Conservation (phyloP, 2,888 invertebrate genomes). For the Tipula confusa region DNA sequence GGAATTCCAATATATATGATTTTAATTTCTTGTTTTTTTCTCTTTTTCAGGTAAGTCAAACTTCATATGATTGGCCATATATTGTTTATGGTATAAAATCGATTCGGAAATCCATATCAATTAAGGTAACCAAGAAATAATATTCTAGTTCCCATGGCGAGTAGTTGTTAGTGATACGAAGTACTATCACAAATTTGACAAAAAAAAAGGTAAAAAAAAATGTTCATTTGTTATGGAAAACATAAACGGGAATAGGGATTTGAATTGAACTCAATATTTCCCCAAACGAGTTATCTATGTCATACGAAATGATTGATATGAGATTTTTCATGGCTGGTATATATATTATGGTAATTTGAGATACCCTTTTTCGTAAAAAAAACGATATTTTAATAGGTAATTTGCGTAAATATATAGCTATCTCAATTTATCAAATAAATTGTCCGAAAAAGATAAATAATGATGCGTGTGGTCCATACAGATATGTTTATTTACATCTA, state of each 20-base stretch:
- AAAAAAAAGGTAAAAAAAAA: neutral
- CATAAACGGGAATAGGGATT: neutral
- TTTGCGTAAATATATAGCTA: neutral
- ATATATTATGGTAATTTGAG: neutral
- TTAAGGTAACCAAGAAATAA: neutral
- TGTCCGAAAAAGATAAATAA: neutral
- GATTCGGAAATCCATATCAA: neutral
- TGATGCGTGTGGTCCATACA: neutral
- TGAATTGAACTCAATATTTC: neutral
- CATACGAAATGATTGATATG: neutral
- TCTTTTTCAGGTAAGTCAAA: neutral
- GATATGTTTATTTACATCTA: too few species aligned
- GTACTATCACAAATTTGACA: neutral
- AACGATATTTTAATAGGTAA: neutral
- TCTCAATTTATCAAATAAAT: conserved; percentile 9
- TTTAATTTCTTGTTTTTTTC: neutral
- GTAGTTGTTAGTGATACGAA: neutral
- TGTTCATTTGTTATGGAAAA: neutral
- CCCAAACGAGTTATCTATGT: neutral
- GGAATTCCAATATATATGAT: neutral
- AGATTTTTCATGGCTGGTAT: neutral
- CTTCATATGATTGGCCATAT: neutral
- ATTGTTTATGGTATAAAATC: neutral
- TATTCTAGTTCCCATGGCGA: neutral
- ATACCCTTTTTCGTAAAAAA: neutral